Evolutionary conservation across 2,797 vertebrate species (phyloP).

Genomic region (Sebastes itinus): DNA sequence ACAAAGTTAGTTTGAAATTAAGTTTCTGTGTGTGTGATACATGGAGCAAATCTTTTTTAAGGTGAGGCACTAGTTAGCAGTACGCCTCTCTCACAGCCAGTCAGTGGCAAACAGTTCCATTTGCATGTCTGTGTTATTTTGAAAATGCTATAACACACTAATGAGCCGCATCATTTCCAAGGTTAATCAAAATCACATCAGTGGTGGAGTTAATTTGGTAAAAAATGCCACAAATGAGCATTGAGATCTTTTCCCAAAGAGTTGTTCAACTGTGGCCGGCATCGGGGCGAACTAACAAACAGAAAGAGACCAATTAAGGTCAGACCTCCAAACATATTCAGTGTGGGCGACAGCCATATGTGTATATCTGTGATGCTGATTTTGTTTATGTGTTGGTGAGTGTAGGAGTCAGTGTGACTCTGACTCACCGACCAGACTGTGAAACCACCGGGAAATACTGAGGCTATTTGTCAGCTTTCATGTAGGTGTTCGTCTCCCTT

Average conservation of each 20-base stretch:
- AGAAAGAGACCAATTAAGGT: slow-evolving; percentile 34
- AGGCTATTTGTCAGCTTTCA: slow-evolving; percentile 34
- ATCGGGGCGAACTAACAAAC: neutral
- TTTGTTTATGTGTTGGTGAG: slow-evolving; percentile 39
- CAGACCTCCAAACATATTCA: slow-evolving; percentile 21
- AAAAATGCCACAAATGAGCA: neutral
- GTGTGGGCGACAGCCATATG: slow-evolving; percentile 40
- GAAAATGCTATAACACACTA: neutral
- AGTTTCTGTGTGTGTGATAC: neutral
- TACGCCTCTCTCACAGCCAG: neutral
- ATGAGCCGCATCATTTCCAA: slow-evolving; percentile 10
- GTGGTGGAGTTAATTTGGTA: neutral
- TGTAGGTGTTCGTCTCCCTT: slow-evolving; percentile 28
- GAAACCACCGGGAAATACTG: slow-evolving; percentile 36
- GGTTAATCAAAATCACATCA: slow-evolving; percentile 12
- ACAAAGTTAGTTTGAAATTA: neutral
- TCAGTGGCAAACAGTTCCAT: neutral
- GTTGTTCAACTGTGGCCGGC: neutral
- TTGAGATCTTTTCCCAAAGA: neutral
- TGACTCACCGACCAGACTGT: slow-evolving; percentile 41
- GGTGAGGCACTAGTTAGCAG: neutral
- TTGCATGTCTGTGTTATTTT: neutral
- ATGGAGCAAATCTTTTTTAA: neutral
- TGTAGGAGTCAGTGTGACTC: slow-evolving; percentile 36
- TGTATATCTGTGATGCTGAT: slow-evolving; percentile 35